Percentiles rank a stretch among this genome's conserved stretches.
Conservation (phyloP, 2,113 vertebrate genomes). For the Urocolius indicus region DNA sequence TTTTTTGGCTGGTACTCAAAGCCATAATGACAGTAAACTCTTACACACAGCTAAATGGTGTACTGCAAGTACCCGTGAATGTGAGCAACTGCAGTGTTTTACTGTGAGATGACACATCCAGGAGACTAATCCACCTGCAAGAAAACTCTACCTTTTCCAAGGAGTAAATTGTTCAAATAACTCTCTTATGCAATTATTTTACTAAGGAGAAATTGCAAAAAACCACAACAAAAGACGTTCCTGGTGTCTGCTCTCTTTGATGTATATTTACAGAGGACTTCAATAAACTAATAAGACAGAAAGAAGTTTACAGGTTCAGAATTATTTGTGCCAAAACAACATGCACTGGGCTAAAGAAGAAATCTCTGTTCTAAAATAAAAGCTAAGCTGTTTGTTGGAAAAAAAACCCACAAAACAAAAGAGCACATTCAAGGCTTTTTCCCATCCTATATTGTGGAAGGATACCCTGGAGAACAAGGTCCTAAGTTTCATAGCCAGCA, state of each 20-base stretch:
- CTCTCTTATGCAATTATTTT: background rate
- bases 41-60: background rate
- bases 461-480: background rate
- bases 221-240: background rate
- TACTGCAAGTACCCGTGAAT: background rate
- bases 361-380: background rate
- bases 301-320: background rate
- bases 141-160: background rate
- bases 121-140: background rate
- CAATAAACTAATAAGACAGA: background rate
- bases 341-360: background rate
- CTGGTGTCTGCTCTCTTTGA: background rate
- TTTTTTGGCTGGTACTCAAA: background rate
- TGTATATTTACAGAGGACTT: background rate
- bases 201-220: background rate
- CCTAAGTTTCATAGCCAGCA: background rate
- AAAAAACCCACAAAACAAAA: background rate
- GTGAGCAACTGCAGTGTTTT: background rate
- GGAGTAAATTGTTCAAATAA: background rate
- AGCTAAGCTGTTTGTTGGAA: background rate
- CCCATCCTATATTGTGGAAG: background rate
- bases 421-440: background rate
- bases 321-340: background rate
- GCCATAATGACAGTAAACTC: background rate
- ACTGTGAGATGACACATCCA: background rate